Conservation (phyloP, 1,140 invertebrate genomes). For the Trichonephila clavipes region DNA sequence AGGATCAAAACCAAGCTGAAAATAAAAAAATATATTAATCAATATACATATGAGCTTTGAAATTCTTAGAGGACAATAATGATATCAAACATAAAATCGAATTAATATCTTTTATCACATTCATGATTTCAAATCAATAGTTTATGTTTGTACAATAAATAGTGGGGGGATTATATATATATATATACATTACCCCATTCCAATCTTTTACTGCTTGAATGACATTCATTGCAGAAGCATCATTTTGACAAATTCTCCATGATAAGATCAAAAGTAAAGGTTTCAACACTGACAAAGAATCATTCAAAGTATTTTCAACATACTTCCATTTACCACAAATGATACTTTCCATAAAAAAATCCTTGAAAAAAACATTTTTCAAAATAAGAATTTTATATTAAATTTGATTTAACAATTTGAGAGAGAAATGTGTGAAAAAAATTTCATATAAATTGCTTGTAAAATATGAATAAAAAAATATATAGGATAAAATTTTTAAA, state of each 20-base stretch:
- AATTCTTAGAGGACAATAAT: too few relatives aligned
- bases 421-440: too few relatives aligned
- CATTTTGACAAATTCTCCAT: conserved; percentile 47
- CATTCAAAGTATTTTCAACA: background rate
- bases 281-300: conserved; percentile 35
- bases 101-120: too few relatives aligned
- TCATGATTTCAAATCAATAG: too few relatives aligned
- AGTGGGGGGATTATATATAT: background rate
- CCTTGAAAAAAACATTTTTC: conserved; percentile 17
- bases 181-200: conserved; percentile 53
- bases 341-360: conserved; percentile 46
- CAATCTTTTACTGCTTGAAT: conserved; percentile 59
- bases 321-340: conserved; percentile 34
- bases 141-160: too few relatives aligned
- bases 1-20: conserved; percentile 27
- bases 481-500: too few relatives aligned
- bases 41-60: background rate
- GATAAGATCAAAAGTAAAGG: conserved; percentile 61
- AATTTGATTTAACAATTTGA: too few relatives aligned
- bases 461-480: too few relatives aligned
- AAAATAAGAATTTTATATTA: background rate
- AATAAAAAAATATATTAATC: background rate
- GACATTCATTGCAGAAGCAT: conserved; percentile 63
- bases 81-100: too few relatives aligned
- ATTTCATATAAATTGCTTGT: too few relatives aligned